Evolutionary conservation across 2,797 vertebrate species (phyloP).

Genomic region (Telmatherina bonti): DNA sequence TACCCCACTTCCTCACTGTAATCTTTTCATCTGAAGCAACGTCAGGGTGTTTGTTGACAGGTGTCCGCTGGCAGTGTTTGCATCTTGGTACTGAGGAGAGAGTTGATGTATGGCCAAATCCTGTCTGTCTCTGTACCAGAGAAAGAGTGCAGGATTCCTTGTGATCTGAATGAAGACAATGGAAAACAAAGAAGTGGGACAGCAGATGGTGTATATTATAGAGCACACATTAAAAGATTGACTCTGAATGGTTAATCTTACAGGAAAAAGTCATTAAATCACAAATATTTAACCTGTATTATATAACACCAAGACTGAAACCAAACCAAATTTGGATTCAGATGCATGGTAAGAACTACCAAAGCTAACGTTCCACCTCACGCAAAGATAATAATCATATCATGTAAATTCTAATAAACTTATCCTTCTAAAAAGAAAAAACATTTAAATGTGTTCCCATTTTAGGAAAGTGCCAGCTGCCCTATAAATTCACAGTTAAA

Average conservation of each 20-base stretch:
- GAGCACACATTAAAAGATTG: background rate
- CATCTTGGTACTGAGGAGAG: slow-evolving; percentile 90
- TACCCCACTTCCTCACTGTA: too few relatives aligned
- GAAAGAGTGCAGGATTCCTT: slow-evolving; percentile 92
- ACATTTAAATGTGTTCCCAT: background rate
- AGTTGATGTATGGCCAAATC: slow-evolving; percentile 96
- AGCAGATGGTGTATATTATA: background rate
- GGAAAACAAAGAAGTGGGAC: slow-evolving; percentile 5
- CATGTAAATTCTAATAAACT: background rate
- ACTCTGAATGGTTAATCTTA: background rate
- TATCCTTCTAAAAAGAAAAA: background rate
- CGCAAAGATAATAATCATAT: background rate
- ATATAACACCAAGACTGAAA: background rate
- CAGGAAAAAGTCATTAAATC: background rate
- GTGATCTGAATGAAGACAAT: slow-evolving; percentile 80
- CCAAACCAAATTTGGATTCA: background rate
- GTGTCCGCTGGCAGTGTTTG: slow-evolving; percentile 74
- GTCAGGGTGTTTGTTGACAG: slow-evolving; percentile 72
- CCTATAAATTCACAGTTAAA: background rate
- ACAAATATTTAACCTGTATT: background rate
- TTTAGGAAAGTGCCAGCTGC: background rate
- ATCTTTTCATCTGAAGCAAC: too few relatives aligned
- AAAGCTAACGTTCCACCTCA: background rate
- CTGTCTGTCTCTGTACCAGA: slow-evolving; percentile 95
- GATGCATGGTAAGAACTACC: background rate